These are phyloP conservation scores for Mythimna ferrago DNA, from an alignment of 2,888 invertebrate genomes.

Conservation along the genomic window DNA sequence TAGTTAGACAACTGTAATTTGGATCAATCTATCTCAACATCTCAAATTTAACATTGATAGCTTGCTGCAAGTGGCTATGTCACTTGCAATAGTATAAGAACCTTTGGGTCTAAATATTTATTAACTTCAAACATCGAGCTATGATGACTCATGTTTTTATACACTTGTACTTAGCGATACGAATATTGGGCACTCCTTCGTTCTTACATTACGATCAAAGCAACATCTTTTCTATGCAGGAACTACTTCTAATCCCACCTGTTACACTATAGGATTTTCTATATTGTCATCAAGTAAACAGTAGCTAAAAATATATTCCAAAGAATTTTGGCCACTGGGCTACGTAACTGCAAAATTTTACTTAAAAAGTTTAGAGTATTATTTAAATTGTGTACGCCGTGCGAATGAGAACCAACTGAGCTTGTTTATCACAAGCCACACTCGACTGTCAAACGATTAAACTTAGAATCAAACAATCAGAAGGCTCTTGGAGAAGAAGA, in stretches of 20 bases:
- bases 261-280: not conserved
- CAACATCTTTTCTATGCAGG: not conserved
- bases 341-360: not conserved
- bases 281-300: not conserved
- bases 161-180: slow-evolving; percentile 14
- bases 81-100: slow-evolving; percentile 22
- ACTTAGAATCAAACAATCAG: no score
- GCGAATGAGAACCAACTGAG: not conserved
- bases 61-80: slow-evolving; percentile 8
- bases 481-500: no score
- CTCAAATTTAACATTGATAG: slow-evolving; percentile 12
- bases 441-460: no score
- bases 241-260: not conserved
- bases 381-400: not conserved
- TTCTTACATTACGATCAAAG: not conserved
- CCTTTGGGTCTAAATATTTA: slow-evolving; percentile 1
- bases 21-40: not conserved
- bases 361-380: not conserved
- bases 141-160: slow-evolving; percentile 2
- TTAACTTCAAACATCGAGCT: slow-evolving; percentile 9
- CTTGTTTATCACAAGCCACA: not conserved
- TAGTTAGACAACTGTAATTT: not conserved
- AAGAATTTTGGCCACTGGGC: not conserved
- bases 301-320: not conserved
- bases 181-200: slow-evolving; percentile 7